Percentiles rank a stretch among this genome's conserved stretches.
Conservation (phyloP, 2,113 vertebrate genomes). For the Podarcis muralis region DNA sequence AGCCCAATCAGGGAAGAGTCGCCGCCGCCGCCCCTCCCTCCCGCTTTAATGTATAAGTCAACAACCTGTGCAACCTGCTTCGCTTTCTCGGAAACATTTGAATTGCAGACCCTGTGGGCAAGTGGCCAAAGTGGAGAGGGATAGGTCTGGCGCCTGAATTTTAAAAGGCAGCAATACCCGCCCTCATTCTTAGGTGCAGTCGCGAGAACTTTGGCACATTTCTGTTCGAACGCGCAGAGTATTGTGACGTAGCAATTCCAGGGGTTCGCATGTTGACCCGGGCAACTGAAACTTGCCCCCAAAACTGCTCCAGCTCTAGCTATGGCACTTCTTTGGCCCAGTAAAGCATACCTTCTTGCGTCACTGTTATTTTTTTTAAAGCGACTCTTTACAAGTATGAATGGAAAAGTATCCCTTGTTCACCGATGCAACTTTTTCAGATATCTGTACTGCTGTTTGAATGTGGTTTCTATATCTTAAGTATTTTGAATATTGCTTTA, state of each 20-base stretch:
- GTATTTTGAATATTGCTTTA: neutral
- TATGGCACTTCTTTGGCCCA: neutral
- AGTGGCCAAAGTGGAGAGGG: neutral
- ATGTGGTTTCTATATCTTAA: neutral
- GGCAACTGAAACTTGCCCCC: neutral
- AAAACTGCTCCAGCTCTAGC: neutral
- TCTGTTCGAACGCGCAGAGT: too few relatives aligned
- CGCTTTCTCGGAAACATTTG: neutral
- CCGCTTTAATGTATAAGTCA: neutral
- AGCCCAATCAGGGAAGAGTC: neutral
- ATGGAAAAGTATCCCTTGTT: neutral
- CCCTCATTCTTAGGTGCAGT: neutral
- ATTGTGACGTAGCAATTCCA: neutral
- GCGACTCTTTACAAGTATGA: neutral
- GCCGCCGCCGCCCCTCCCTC: neutral
- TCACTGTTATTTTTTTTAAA: neutral
- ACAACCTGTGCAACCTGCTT: too few relatives aligned
- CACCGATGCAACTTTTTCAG: neutral
- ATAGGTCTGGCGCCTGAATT: neutral
- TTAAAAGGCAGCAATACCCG: too few relatives aligned
- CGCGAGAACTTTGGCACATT: neutral
- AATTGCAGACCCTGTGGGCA: neutral
- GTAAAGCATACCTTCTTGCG: too few relatives aligned
- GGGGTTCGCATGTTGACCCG: too few relatives aligned
- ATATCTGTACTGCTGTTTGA: neutral